Evolutionary conservation across 2,888 invertebrate species (phyloP), one percentile per base, ranked within the genome.

Genomic region (Oxystoma pomonae): DNA sequence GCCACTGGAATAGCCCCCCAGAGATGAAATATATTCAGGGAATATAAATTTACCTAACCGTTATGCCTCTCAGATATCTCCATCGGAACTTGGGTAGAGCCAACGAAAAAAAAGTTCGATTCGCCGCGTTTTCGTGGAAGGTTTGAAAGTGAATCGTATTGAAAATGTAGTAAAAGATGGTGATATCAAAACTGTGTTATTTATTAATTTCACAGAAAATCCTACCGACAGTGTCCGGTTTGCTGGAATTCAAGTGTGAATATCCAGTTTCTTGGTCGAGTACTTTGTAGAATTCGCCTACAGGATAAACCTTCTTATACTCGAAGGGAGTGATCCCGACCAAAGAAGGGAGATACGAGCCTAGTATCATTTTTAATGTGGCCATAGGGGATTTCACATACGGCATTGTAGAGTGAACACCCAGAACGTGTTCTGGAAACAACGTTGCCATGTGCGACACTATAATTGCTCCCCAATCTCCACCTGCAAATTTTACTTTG

Each of bases 201-300:
- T n/a, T n/a, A n/a, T n/a, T 35, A 35, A 35, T 12, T 35, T 35
- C 3, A 35, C 3, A 35, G 12, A 57, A 19, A 49, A 66, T 68
- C 80, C 78, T 75, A 90, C 93, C 94, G 69, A 92, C 81, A 0
- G 94, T 94, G 73, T 96, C 95, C 12, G 96, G 95, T 77, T 94
- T 95, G 0, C 94, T 93, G 0, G 91, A 86, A 75, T 96, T 95
- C 2, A 94, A 69, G 75, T 94, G 94, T 71, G 90, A 76, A 70
- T 88, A 89, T 0, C 88, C 89, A 35, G 74, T 75, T 74, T 89
- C 87, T 57, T 81, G 61, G 0, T 81, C 16, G 9, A 62, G 19
- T 2, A 53, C 7, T 53, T 53, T 16, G 5, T 9, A 7, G 7
- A 53, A 16, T n/a, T 53, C 19, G 17, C 7, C 5, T 19, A 53